Percentiles rank a stretch among this genome's conserved stretches.
phyloP scores from a whole-genome alignment of 2,888 invertebrate species.

The Tenthredo scrophulariae region DNA sequence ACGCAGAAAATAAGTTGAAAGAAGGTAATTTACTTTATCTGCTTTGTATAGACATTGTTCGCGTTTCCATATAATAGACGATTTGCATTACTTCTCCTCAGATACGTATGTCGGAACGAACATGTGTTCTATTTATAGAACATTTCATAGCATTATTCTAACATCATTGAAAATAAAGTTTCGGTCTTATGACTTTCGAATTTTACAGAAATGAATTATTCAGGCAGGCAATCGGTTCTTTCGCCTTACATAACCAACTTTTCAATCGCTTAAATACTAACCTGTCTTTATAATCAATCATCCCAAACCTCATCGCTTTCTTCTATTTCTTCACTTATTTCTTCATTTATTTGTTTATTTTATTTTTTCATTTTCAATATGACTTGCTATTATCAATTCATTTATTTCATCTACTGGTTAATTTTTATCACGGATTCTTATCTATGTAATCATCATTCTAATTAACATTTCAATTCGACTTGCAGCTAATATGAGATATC shows the following conservation, averaged over 20 bases:
- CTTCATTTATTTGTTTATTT: not conserved
- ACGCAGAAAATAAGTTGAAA: constrained; percentile 86
- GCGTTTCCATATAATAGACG: not conserved
- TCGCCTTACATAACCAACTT: constrained; percentile 1
- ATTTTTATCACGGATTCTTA: not conserved
- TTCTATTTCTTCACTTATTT: not conserved
- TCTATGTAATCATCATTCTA: not conserved
- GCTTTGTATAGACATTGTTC: not conserved
- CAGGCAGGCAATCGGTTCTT: not conserved
- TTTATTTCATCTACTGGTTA: not conserved
- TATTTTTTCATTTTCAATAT: not conserved
- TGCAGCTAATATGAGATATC: constrained; percentile 26
- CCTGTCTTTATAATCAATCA: not conserved
- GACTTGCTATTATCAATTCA: not conserved
- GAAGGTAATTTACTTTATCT: constrained; percentile 80
- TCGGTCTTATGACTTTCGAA: not conserved
- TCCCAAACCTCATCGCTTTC: not conserved
- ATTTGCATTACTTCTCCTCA: not conserved
- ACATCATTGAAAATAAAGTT: not conserved
- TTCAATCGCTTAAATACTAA: not conserved
- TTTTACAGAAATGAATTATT: constrained; percentile 11
- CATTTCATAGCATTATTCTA: not conserved
- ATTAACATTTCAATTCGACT: constrained; percentile 18
- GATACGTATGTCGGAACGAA: not conserved
- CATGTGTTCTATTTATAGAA: constrained; percentile 26